These are phyloP conservation scores for Hypomecis punctinalis DNA, from an alignment of 2,888 invertebrate species.

Conservation along the genomic window DNA sequence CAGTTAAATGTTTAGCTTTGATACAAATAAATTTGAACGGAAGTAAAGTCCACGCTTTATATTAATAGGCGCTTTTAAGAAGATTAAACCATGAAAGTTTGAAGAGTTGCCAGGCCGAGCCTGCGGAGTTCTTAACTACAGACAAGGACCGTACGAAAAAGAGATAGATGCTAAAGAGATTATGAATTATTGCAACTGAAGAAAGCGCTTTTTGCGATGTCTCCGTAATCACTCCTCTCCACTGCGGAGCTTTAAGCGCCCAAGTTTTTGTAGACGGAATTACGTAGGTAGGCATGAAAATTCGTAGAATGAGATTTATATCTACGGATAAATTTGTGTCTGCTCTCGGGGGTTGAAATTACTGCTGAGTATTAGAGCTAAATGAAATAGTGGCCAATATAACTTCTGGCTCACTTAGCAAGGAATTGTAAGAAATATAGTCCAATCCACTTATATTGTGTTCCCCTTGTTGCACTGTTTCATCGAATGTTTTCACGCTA, in stretches of 20 bases:
- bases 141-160: too few species aligned
- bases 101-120: constrained; percentile 50
- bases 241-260: constrained; percentile 42
- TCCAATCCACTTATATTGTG: constrained; percentile 13
- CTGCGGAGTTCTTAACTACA: constrained; percentile 46
- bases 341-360: constrained; percentile 18
- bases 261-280: constrained; percentile 31
- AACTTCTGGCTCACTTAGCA: neutral
- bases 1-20: constrained; percentile 39
- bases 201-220: constrained; percentile 45
- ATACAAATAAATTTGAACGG: constrained; percentile 46
- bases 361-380: constrained; percentile 7
- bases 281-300: constrained; percentile 27
- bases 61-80: constrained; percentile 60
- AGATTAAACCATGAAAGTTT: constrained; percentile 63
- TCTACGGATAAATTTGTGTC: constrained; percentile 13
- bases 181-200: constrained; percentile 59
- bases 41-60: constrained; percentile 55
- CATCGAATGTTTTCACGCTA: neutral
- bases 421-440: neutral
- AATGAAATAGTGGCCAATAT: constrained; percentile 13
- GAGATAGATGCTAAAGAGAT: constrained; percentile 47
- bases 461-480: constrained; percentile 12
- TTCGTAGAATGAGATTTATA: constrained; percentile 24
- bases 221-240: constrained; percentile 47